phyloP scores from a whole-genome alignment of 2,797 vertebrate species.

The Darevskia mixta region DNA sequence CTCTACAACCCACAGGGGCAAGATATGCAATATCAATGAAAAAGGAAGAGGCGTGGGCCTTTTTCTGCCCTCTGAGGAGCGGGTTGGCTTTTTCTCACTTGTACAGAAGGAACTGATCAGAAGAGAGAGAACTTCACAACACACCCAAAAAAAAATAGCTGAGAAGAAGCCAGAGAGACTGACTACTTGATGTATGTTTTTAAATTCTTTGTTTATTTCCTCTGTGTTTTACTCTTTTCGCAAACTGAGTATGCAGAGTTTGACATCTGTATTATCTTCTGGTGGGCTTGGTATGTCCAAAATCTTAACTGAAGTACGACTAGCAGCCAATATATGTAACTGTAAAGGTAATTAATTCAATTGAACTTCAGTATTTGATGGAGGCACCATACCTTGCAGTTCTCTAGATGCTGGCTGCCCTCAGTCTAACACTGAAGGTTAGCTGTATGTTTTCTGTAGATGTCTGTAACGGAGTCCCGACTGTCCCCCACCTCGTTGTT shows the following conservation, averaged over 20 bases:
- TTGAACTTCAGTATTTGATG: not conserved
- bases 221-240: not conserved
- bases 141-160: not conserved
- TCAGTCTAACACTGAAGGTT: not conserved
- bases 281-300: not conserved
- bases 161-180: not conserved
- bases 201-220: not conserved
- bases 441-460: not conserved
- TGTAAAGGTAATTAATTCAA: not conserved
- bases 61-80: not conserved
- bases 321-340: not conserved
- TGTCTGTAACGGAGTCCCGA: not conserved
- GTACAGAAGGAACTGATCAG: not conserved
- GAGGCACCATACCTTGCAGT: not conserved
- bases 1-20: not conserved
- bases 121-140: slow-evolving; percentile 7
- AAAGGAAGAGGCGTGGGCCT: slow-evolving; percentile 32
- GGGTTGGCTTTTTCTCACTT: not conserved
- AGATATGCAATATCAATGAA: not conserved
- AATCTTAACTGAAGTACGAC: not conserved
- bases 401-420: not conserved
- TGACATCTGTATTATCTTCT: not conserved
- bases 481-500: no score
- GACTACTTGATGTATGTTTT: slow-evolving; percentile 19
- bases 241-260: not conserved